These are phyloP conservation scores for Menura novaehollandiae DNA, from an alignment of 2,113 vertebrate genomes.

Conservation along the genomic window DNA sequence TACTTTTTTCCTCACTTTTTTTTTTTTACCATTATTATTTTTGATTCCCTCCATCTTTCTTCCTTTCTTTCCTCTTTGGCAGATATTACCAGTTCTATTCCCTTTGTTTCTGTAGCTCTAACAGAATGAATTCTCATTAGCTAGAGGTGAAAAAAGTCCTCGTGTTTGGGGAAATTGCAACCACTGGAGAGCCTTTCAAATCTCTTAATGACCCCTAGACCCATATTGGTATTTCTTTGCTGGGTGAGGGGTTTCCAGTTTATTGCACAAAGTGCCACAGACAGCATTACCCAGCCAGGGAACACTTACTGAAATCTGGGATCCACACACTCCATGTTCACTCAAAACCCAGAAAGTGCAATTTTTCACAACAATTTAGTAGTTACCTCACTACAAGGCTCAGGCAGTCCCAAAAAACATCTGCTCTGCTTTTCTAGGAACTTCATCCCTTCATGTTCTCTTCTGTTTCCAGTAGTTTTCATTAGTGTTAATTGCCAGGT, in stretches of 20 bases:
- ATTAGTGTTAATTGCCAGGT: neutral
- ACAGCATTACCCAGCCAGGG: neutral
- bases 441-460: neutral
- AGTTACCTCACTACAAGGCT: neutral
- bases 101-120: neutral
- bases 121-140: neutral
- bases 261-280: neutral
- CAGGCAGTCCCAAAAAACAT: neutral
- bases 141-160: neutral
- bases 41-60: neutral
- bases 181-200: neutral
- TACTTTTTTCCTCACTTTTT: neutral
- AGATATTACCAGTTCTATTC: neutral
- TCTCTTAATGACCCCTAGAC: neutral
- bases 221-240: neutral
- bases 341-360: neutral
- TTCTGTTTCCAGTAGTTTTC: neutral
- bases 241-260: neutral
- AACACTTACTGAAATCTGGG: neutral
- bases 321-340: neutral
- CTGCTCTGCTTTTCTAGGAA: neutral
- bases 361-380: neutral
- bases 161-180: neutral
- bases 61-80: neutral
- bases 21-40: neutral